Conservation (phyloP, 2,797 vertebrate genomes). For the Dermochelys coriacea region DNA sequence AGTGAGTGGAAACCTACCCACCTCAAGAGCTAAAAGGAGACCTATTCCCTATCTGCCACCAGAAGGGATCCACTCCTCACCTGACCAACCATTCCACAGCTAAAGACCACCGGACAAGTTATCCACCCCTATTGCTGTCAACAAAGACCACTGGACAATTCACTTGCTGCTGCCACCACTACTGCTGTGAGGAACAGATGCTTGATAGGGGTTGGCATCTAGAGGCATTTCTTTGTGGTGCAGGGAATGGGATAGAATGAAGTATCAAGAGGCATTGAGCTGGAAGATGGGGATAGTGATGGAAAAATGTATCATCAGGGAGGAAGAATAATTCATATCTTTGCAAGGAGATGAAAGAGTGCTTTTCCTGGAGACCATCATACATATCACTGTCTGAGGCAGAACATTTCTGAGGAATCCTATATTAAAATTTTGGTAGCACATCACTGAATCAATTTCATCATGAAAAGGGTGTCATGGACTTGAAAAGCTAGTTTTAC, state of each 20-base stretch:
- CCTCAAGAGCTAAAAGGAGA: background rate
- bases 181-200: background rate
- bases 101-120: background rate
- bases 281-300: background rate
- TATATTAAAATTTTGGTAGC: background rate
- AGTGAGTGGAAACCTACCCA: background rate
- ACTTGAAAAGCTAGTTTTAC: constrained; percentile 23
- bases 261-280: background rate
- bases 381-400: background rate
- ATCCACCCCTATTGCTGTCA: background rate
- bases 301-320: background rate
- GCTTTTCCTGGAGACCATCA: background rate
- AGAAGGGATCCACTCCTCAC: background rate
- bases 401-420: background rate
- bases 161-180: background rate
- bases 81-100: background rate
- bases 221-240: background rate
- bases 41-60: background rate
- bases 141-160: background rate
- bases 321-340: background rate
- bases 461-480: background rate
- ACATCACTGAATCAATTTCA: constrained; percentile 13
- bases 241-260: background rate
- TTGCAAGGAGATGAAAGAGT: background rate
- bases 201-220: background rate